Evolutionary conservation across 1,140 invertebrate species (phyloP), one percentile per base, ranked within the genome.

Genomic region (Hylaeus volcanicus): DNA sequence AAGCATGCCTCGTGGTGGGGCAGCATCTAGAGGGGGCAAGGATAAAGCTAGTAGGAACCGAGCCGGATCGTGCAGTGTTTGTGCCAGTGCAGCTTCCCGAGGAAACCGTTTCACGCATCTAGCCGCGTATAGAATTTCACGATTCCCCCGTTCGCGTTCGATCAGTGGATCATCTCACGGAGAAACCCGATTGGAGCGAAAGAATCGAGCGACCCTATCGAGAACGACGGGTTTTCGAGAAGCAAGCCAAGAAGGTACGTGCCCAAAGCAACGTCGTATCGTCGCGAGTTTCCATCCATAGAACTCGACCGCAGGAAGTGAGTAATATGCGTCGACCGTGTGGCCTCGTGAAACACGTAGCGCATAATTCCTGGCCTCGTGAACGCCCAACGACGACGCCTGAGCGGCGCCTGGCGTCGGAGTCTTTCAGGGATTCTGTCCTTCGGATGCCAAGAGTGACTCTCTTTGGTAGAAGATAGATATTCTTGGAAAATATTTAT

Each of bases 41-140:
- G 48, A 87, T 88, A 88, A 82, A 82, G 66, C 55, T 79, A 48
- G 55, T 65, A 58, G 63, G 14, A 5, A 5, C 56, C 41, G 71
- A 70, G n/a, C 48, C 9, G 60, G 14, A 64, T 64, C 71, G 12
- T 48, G 37, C 86, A 88, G 88, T 88, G 45, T 74, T 74, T 74
- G 79, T 66, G 82, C 65, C 71, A 81, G 61, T 69, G 79, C 56
- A 58, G 66, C 45, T 71, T 60, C 61, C 76, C 58, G 58, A 61
- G 51, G 69, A 60, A 69, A 74, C 61, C 48, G 60, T 14, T 26
- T 61, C 39, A n/a, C 14, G 12, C 45, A 63, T 51, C 72, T 45
- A 1, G 8, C 63, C 41, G 51, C 51, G 3, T 37, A 41, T 4
- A 41, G 39, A 63, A 15, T 26, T 26, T 26, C 26, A 26, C 26